Conservation (phyloP, 2,113 vertebrate genomes). For the Anolis sagrei region DNA sequence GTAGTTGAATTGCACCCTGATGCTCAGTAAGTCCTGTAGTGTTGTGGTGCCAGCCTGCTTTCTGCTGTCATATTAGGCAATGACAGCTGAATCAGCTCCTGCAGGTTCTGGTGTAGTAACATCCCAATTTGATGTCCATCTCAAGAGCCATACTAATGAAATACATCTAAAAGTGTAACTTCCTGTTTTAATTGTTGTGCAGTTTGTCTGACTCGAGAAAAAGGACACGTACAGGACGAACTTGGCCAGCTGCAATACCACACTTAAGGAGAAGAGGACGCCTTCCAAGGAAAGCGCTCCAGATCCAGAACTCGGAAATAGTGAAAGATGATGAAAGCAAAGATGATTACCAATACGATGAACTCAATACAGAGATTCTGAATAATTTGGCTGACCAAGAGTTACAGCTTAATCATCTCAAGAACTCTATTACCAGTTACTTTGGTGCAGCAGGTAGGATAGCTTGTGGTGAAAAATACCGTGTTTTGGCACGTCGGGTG, state of each 20-base stretch:
- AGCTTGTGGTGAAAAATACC: constrained; percentile 97
- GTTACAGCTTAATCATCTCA: constrained; percentile 93
- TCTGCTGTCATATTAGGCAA: background rate
- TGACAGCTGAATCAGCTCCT: background rate
- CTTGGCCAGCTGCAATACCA: constrained; percentile 87
- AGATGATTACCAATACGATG: constrained; percentile 84
- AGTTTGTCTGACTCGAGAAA: constrained; percentile 88
- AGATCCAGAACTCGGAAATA: constrained; percentile 89
- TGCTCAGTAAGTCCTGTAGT: background rate
- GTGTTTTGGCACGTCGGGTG: constrained; percentile 92
- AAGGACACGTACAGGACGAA: constrained; percentile 85
- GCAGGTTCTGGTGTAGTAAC: background rate
- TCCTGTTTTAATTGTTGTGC: constrained; percentile 27
- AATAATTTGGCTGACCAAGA: constrained; percentile 92
- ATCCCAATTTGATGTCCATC: background rate
- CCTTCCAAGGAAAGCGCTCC: constrained; percentile 89
- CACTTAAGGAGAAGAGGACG: constrained; percentile 88
- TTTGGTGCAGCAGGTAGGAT: constrained; percentile 97
- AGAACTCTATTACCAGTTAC: constrained; percentile 97
- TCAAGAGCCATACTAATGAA: background rate
- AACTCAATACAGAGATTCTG: constrained; percentile 92
- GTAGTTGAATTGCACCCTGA: background rate
- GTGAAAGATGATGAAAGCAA: constrained; percentile 84
- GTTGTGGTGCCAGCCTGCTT: background rate
- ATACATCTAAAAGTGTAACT: constrained; percentile 12